Percentiles rank a stretch among this genome's conserved stretches.
phyloP scores from a whole-genome alignment of 2,888 invertebrate genomes.

The Timema podura region DNA sequence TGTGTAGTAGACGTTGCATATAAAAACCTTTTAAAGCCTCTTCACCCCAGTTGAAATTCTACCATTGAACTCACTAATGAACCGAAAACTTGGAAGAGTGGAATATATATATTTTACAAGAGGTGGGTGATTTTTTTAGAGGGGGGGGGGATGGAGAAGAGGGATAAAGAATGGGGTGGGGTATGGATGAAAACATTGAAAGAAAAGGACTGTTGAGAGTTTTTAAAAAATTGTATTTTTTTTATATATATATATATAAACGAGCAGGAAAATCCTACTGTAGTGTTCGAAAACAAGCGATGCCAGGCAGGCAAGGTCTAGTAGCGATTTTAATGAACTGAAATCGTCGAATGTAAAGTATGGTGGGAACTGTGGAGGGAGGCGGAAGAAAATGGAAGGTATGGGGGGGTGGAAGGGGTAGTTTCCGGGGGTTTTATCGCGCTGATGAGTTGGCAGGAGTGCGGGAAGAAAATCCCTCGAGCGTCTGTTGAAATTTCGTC shows the following conservation, averaged over 20 bases:
- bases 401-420: background rate
- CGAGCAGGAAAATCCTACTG: conserved; percentile 6
- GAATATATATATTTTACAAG: no score
- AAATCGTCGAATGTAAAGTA: conserved; percentile 22
- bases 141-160: background rate
- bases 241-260: background rate
- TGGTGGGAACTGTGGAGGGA: background rate
- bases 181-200: conserved; percentile 4
- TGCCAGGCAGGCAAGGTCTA: conserved; percentile 1
- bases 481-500: background rate
- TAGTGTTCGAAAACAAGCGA: conserved; percentile 13
- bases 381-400: background rate
- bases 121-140: background rate
- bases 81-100: no score
- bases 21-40: no score
- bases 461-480: conserved; percentile 12
- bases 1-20: no score
- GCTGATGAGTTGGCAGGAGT: conserved; percentile 14
- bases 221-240: no score
- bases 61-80: no score
- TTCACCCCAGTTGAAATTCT: no score
- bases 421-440: background rate
- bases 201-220: background rate
- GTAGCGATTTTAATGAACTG: conserved; percentile 25
- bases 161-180: conserved; percentile 1